Evolutionary conservation across 1,140 invertebrate species (phyloP), one percentile per base, ranked within the genome.

Genomic region (Pentalonia nigronervosa): DNA sequence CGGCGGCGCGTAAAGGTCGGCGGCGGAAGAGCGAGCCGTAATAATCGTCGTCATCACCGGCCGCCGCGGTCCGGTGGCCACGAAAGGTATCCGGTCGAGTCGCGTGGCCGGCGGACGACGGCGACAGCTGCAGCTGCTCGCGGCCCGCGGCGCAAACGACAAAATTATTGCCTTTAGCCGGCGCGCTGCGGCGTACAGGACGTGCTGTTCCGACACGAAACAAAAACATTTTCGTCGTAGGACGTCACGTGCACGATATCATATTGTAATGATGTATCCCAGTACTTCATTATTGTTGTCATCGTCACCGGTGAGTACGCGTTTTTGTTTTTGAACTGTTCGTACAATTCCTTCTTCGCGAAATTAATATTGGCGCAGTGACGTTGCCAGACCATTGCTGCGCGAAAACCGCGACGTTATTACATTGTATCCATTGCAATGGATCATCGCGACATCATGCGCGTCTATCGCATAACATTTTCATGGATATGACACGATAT

Each of bases 41-140:
- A 60, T 60, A 60, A 25, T 4, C 25, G 56, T 30, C 56, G 25
- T 60, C 56, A 30, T n/a, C 56, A 2, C 9, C 60, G 56, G 60
- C 3, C 60, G 91, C 76, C 81, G 60, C 91, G 91, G 91, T 93
- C 76, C 91, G 91, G 81, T 84, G 91, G 47, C 76, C 81, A 93
- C 91, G 91, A 84, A 93, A 93, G 76, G 91, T 41, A 86, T 93
- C 91, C 91, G 84, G 91, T 11, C 56, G 90, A 14, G 90, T 93
- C 91, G 76, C 91, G 91, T 84, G 91, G 76, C 76, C 48, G 45
- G 34, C 90, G 48, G 50, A 25, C 48, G 87, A 17, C 84, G 86
- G 30, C 86, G 41, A 34, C 47, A 88, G 86, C 30, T 34, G 30
- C 86, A 88, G 89, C 89, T 56, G 89, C 89, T n/a, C 30, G 30